Conservation (phyloP, 2,888 invertebrate genomes). For the Galeopsomyia nigrocyanea region DNA sequence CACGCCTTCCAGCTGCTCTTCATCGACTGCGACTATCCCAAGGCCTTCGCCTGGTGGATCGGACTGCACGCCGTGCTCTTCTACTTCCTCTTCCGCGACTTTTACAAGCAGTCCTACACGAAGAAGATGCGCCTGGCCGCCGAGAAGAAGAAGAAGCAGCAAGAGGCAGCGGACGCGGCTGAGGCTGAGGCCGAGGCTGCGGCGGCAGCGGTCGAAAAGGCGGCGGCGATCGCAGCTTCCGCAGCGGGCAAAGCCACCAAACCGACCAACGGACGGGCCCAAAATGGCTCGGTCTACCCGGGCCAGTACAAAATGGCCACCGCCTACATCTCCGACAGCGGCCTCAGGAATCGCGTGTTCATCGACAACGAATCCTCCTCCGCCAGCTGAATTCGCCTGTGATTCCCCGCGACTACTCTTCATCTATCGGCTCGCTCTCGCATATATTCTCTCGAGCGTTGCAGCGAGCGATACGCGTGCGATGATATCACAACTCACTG, state of each 20-base stretch:
- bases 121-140: constrained; percentile 64
- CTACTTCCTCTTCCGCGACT: constrained; percentile 91
- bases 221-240: too few relatives aligned
- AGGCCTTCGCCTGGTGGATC: constrained; percentile 91
- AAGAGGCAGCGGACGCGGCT: constrained; percentile 14
- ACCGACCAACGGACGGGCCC: constrained; percentile 31
- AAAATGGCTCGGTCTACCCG: constrained; percentile 64
- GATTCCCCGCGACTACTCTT: too few relatives aligned
- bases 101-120: constrained; percentile 86
- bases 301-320: constrained; percentile 69
- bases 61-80: constrained; percentile 93
- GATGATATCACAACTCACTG: too few relatives aligned
- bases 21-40: constrained; percentile 91
- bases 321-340: constrained; percentile 70
- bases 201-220: too few relatives aligned
- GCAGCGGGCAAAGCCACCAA: constrained; percentile 10
- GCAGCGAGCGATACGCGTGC: too few relatives aligned
- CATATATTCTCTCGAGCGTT: too few relatives aligned
- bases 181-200: constrained; percentile 11
- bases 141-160: constrained; percentile 48
- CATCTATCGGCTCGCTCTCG: too few relatives aligned
- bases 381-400: too few relatives aligned
- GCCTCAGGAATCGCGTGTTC: constrained; percentile 70
- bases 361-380: constrained; percentile 63
- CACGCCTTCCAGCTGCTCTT: constrained; percentile 93